phyloP scores from a whole-genome alignment of 1,140 invertebrate genomes.

The Meloidogyne hapla region DNA sequence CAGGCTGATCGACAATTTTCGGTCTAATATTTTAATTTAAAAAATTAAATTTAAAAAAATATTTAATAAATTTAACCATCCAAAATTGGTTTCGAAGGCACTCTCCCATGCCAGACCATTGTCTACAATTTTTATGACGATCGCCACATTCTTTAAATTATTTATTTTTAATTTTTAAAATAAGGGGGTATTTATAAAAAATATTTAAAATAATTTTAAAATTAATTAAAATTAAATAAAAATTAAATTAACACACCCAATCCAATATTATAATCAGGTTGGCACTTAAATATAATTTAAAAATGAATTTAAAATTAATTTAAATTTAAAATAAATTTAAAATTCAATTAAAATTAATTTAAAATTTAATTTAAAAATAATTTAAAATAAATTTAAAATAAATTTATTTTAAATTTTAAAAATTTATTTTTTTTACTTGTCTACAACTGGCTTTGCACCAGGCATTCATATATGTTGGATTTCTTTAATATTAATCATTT shows the following conservation, averaged over 20 bases:
- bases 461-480: constrained; percentile 34
- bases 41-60: not conserved
- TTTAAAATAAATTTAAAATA: not conserved
- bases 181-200: too few species aligned
- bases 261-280: constrained; percentile 21
- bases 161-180: too few species aligned
- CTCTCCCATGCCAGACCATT: constrained; percentile 33
- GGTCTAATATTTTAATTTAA: constrained; percentile 10
- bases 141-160: constrained; percentile 34
- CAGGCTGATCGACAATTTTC: constrained; percentile 46
- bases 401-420: not conserved
- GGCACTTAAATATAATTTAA: constrained; percentile 20
- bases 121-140: constrained; percentile 30
- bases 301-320: not conserved
- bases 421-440: not conserved
- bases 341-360: not conserved
- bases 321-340: not conserved
- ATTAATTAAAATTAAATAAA: not conserved
- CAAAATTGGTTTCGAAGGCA: constrained; percentile 29
- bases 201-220: not conserved
- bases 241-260: constrained; percentile 2
- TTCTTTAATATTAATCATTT: not conserved
- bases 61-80: constrained; percentile 8
- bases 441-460: constrained; percentile 49
- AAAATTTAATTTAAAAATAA: too few species aligned